Conservation (phyloP, 2,888 invertebrate genomes). For the Meiosimyza decipiens region DNA sequence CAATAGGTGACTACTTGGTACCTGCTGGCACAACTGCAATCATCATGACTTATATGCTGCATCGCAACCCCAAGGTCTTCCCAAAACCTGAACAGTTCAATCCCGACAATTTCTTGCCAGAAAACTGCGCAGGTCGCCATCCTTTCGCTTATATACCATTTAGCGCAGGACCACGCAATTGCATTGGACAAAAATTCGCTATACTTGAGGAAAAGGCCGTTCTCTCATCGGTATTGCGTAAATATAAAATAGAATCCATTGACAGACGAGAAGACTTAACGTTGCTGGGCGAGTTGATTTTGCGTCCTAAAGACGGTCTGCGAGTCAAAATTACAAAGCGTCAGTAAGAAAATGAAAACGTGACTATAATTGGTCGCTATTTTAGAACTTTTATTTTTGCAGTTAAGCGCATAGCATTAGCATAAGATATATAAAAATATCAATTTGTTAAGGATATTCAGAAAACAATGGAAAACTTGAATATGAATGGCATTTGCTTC, state of each 20-base stretch:
- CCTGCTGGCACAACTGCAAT: slow-evolving; percentile 70
- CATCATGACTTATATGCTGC: slow-evolving; percentile 74
- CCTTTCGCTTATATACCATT: slow-evolving; percentile 77
- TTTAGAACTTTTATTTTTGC: slow-evolving; percentile 34
- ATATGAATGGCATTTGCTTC: too few relatives aligned
- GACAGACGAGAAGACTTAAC: slow-evolving; percentile 71
- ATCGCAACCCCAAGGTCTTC: slow-evolving; percentile 74
- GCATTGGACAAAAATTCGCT: slow-evolving; percentile 71
- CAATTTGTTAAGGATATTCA: background rate
- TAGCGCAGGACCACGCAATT: slow-evolving; percentile 75
- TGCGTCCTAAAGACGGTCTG: slow-evolving; percentile 72
- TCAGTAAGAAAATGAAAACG: slow-evolving; percentile 41
- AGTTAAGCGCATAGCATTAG: background rate
- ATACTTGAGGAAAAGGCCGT: slow-evolving; percentile 71
- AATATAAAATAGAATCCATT: slow-evolving; percentile 70
- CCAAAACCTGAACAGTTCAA: slow-evolving; percentile 76
- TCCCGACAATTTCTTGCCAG: slow-evolving; percentile 78
- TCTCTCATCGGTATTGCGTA: slow-evolving; percentile 70
- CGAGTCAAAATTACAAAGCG: slow-evolving; percentile 67
- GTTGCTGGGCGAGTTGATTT: slow-evolving; percentile 72
- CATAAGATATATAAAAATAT: background rate
- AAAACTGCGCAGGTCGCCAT: slow-evolving; percentile 72
- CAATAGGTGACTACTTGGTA: slow-evolving; percentile 59
- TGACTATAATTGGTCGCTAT: background rate
- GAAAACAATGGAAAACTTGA: too few relatives aligned